Evolutionary conservation across 2,888 invertebrate genomes (phyloP).

Genomic region (Caenorhabditis sp.): DNA sequence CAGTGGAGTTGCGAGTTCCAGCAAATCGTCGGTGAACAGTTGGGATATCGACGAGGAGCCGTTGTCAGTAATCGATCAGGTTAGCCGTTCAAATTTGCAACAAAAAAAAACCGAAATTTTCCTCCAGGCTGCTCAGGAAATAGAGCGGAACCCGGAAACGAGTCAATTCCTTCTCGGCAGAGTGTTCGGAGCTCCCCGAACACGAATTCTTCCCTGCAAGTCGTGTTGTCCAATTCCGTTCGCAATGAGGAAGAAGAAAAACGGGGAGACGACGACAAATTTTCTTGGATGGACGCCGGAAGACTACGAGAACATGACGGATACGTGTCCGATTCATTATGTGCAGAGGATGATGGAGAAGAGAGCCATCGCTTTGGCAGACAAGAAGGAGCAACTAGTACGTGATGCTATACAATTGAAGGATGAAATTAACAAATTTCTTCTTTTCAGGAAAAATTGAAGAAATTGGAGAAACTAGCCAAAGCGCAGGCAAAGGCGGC

Average conservation of each 20-base stretch:
- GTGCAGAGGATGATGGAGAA: not conserved
- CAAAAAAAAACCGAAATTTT: too few species aligned
- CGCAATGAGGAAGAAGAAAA: not conserved
- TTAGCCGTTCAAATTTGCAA: too few species aligned
- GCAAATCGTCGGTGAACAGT: not conserved
- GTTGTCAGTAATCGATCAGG: not conserved
- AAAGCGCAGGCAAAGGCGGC: not conserved
- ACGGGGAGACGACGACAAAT: not conserved
- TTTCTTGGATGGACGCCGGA: conserved; percentile 4
- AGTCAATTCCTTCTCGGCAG: not conserved
- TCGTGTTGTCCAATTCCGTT: not conserved
- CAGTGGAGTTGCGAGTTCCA: not conserved
- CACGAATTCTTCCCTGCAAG: conserved; percentile 3
- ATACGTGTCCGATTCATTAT: conserved; percentile 10
- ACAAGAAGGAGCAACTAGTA: conserved; percentile 9
- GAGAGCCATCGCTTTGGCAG: not conserved
- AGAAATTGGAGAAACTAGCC: not conserved
- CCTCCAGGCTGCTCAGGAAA: not conserved
- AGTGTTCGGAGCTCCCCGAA: not conserved
- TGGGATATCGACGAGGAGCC: not conserved
- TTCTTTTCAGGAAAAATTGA: not conserved
- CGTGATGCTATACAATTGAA: too few species aligned
- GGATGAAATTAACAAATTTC: not conserved
- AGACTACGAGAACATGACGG: conserved; percentile 25
- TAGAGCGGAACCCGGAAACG: not conserved